Conservation (phyloP, 1,140 invertebrate genomes). For the Branchinecta lindahli region DNA sequence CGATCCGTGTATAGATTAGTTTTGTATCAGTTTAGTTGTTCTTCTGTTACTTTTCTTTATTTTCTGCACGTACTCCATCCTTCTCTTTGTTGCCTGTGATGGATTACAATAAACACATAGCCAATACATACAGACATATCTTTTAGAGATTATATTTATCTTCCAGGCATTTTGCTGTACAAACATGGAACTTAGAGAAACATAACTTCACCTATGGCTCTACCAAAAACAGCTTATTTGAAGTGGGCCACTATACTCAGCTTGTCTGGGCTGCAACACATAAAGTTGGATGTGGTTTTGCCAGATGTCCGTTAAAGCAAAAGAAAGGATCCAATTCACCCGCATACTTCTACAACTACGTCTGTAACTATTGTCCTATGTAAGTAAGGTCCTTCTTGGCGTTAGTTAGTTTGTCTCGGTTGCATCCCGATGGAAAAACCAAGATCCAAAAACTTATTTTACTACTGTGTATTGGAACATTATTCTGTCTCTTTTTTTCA, state of each 20-base stretch:
- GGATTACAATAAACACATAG: no score
- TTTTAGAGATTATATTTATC: neutral
- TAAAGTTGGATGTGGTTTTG: slow-evolving; percentile 57
- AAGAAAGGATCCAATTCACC: slow-evolving; percentile 20
- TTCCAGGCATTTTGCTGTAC: slow-evolving; percentile 57
- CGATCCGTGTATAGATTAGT: no score
- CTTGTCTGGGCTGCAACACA: slow-evolving; percentile 65
- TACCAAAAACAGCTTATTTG: slow-evolving; percentile 40
- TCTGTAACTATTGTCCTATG: slow-evolving; percentile 76
- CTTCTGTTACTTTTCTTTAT: no score
- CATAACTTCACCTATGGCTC: slow-evolving; percentile 54
- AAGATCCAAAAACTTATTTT: neutral
- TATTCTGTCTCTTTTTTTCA: no score
- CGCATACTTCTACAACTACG: slow-evolving; percentile 53
- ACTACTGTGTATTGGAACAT: neutral
- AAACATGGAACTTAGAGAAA: slow-evolving; percentile 60
- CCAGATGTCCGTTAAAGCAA: slow-evolving; percentile 42
- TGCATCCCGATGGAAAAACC: neutral
- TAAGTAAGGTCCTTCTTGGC: slow-evolving; percentile 35
- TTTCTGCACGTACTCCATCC: no score
- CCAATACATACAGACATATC: no score
- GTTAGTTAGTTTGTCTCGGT: slow-evolving; percentile 16
- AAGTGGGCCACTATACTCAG: slow-evolving; percentile 65
- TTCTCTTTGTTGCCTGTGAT: no score
- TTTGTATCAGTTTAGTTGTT: no score